Evolutionary conservation across 2,113 vertebrate species (phyloP).

Genomic region (Platichthys flesus): DNA sequence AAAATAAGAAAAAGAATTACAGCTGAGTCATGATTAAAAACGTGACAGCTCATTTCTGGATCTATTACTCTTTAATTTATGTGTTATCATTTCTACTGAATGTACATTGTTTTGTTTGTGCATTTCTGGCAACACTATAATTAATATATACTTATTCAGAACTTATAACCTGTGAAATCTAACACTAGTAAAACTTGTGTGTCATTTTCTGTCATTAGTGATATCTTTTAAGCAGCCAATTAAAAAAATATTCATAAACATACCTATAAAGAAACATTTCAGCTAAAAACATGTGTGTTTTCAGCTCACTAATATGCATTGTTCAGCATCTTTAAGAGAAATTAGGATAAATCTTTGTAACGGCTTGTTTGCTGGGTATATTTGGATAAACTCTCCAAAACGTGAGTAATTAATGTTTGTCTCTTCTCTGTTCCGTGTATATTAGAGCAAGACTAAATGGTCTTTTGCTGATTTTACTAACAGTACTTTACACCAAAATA

Average conservation of each 20-base stretch:
- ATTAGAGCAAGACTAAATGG: slow-evolving; percentile 41
- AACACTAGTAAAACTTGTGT: not conserved
- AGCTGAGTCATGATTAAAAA: slow-evolving; percentile 34
- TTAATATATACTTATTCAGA: not conserved
- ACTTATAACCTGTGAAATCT: slow-evolving; percentile 10
- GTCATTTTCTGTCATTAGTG: not conserved
- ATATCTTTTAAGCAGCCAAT: slow-evolving; percentile 6
- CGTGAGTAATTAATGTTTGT: slow-evolving; percentile 40
- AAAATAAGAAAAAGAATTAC: slow-evolving; percentile 58
- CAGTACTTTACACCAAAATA: slow-evolving; percentile 35
- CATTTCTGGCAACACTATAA: slow-evolving; percentile 2
- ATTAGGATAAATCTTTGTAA: slow-evolving; percentile 32
- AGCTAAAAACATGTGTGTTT: slow-evolving; percentile 16
- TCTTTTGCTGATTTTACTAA: slow-evolving; percentile 64
- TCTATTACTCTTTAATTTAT: not conserved
- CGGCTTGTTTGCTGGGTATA: slow-evolving; percentile 39
- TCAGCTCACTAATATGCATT: slow-evolving; percentile 31
- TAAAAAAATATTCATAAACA: slow-evolving; percentile 12
- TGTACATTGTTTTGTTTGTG: slow-evolving; percentile 14
- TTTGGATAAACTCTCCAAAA: slow-evolving; percentile 23
- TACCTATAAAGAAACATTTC: no score
- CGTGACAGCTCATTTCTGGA: slow-evolving; percentile 10
- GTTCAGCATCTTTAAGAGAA: slow-evolving; percentile 43
- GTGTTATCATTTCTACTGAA: slow-evolving; percentile 15
- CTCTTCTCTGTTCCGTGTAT: slow-evolving; percentile 42